Percentiles rank a stretch among this genome's conserved stretches.
Conservation (phyloP, 2,113 vertebrate genomes). For the Poeciliopsis occidentalis region DNA sequence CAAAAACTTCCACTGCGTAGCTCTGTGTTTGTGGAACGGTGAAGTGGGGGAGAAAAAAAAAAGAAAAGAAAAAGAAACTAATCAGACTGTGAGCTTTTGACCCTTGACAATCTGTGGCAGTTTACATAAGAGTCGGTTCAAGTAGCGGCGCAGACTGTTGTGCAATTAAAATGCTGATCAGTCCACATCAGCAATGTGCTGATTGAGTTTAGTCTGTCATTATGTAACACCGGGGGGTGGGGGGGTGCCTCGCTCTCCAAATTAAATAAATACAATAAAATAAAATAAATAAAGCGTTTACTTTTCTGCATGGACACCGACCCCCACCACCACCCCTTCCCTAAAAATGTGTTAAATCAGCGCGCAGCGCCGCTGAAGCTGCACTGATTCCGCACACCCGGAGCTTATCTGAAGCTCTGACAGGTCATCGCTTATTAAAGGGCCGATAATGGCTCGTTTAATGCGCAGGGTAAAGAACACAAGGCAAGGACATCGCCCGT, state of each 20-base stretch:
- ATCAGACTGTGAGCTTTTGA: slow-evolving; percentile 37
- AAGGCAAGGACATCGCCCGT: slow-evolving; percentile 53
- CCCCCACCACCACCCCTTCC: too few species aligned
- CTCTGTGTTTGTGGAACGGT: background rate
- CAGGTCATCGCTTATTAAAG: slow-evolving; percentile 73
- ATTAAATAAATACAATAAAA: background rate
- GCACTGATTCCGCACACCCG: slow-evolving; percentile 32
- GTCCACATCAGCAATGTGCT: slow-evolving; percentile 23
- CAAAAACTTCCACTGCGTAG: background rate
- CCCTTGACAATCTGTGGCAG: slow-evolving; percentile 27
- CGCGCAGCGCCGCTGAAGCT: slow-evolving; percentile 28
- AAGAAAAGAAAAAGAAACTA: slow-evolving; percentile 15
- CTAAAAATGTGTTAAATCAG: slow-evolving; percentile 19
- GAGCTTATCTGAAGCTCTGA: slow-evolving; percentile 70
- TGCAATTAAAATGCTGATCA: slow-evolving; percentile 58
- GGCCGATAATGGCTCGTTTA: slow-evolving; percentile 75
- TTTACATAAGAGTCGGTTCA: slow-evolving; percentile 39
- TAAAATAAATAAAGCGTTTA: background rate
- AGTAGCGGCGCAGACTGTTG: slow-evolving; percentile 35
- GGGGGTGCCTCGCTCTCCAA: slow-evolving; percentile 5
- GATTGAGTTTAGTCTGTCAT: slow-evolving; percentile 19
- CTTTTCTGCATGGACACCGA: background rate
- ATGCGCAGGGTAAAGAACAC: slow-evolving; percentile 59
- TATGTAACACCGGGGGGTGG: slow-evolving; percentile 47
- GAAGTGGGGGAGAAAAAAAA: too few species aligned